Evolutionary conservation across 1,140 invertebrate species (phyloP).

Genomic region (Zaprionus inermis): DNA sequence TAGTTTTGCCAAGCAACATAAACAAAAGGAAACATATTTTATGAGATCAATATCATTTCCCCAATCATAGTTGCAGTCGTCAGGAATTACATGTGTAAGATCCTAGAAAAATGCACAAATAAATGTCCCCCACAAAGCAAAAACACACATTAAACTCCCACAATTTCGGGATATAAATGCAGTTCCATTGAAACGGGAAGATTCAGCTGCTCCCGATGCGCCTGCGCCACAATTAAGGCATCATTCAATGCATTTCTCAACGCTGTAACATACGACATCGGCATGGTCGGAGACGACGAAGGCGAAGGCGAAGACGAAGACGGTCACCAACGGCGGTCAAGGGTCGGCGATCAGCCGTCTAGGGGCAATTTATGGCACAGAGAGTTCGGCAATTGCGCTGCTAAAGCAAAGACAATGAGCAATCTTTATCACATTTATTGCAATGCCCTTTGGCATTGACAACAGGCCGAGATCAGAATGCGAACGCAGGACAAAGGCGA

Average conservation of each 20-base stretch:
- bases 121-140: slow-evolving; percentile 22
- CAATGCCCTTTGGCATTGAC: slow-evolving; percentile 69
- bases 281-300: neutral
- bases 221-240: slow-evolving; percentile 71
- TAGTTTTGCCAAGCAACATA: no score
- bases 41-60: neutral
- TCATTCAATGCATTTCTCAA: slow-evolving; percentile 67
- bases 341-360: slow-evolving; percentile 46
- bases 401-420: slow-evolving; percentile 60
- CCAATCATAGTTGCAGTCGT: neutral
- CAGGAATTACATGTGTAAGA: slow-evolving; percentile 54
- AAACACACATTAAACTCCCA: slow-evolving; percentile 67
- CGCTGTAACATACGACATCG: slow-evolving; percentile 32
- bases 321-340: slow-evolving; percentile 4
- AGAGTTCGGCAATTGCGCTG: slow-evolving; percentile 61
- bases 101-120: slow-evolving; percentile 7
- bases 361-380: slow-evolving; percentile 66
- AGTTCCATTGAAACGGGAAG: slow-evolving; percentile 55
- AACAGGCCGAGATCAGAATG: slow-evolving; percentile 41
- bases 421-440: slow-evolving; percentile 82
- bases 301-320: slow-evolving; percentile 12
- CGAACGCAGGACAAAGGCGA: slow-evolving; percentile 49
- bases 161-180: slow-evolving; percentile 42
- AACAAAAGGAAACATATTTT: neutral
- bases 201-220: slow-evolving; percentile 60